A percentile compares a stretch with the other conserved stretches of the same genome.
These are phyloP conservation scores for Menidia menidia DNA, from an alignment of 2,797 vertebrate species.

Conservation along the genomic window DNA sequence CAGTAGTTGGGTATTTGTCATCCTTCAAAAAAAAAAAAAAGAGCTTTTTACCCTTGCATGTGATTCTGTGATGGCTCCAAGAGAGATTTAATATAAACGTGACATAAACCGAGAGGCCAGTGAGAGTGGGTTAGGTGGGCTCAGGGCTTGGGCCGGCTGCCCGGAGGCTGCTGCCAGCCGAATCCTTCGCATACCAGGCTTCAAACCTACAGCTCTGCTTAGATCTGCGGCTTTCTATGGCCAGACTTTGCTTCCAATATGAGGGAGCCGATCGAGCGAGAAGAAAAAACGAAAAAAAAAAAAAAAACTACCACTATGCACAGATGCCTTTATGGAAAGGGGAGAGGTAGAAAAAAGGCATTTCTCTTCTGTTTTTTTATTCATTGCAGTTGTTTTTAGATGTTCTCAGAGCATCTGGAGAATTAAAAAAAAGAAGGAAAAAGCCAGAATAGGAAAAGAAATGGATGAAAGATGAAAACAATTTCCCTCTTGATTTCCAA, in stretches of 20 bases:
- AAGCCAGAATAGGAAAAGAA: background rate
- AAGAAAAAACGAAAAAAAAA: background rate
- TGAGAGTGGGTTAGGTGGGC: background rate
- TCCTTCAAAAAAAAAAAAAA: background rate
- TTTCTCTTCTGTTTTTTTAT: background rate
- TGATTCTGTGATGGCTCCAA: background rate
- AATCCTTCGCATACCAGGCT: slow-evolving; percentile 36
- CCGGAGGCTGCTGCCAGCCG: slow-evolving; percentile 30
- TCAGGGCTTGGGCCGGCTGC: slow-evolving; percentile 15
- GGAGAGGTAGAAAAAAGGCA: slow-evolving; percentile 4
- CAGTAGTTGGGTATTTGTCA: background rate
- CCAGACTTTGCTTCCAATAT: slow-evolving; percentile 17
- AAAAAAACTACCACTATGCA: slow-evolving; percentile 6
- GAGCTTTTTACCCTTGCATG: background rate
- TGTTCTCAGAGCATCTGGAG: background rate
- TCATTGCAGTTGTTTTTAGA: background rate
- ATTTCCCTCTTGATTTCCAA: background rate
- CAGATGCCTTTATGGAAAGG: slow-evolving; percentile 20
- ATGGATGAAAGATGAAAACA: background rate
- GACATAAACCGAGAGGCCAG: background rate
- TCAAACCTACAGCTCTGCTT: slow-evolving; percentile 29
- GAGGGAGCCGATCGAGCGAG: slow-evolving; percentile 27
- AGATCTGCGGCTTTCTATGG: slow-evolving; percentile 37
- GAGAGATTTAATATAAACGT: background rate
- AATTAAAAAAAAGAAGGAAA: background rate